These are phyloP conservation scores for Coptodon rendalli DNA, from an alignment of 2,113 vertebrate species.

Conservation along the genomic window DNA sequence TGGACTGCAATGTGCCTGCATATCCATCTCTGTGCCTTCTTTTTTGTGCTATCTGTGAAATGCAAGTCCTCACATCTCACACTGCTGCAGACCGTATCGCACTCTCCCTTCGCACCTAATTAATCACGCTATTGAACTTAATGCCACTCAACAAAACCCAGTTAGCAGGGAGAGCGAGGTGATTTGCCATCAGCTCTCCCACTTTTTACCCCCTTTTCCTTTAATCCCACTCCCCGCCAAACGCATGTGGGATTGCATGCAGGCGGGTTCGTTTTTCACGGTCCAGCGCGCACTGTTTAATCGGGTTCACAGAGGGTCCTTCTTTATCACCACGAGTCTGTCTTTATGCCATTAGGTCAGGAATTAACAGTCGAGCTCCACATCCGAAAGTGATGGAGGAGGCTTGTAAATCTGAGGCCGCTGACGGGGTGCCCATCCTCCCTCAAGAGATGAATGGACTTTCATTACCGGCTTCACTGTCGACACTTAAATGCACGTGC, in stretches of 20 bases:
- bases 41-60: conserved; percentile 7
- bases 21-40: background rate
- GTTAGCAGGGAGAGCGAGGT: background rate
- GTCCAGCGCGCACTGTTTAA: background rate
- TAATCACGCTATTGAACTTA: conserved; percentile 53
- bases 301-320: background rate
- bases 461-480: background rate
- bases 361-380: background rate
- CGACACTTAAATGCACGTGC: background rate
- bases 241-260: background rate
- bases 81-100: conserved; percentile 30
- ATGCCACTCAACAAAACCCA: conserved; percentile 20
- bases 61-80: conserved; percentile 32
- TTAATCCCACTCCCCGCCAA: background rate
- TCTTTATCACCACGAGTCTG: conserved; percentile 7
- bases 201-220: background rate
- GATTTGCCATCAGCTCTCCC: background rate
- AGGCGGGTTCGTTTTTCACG: background rate
- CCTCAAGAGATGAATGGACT: conserved; percentile 13
- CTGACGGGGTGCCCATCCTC: background rate
- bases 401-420: conserved; percentile 27
- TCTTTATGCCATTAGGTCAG: conserved; percentile 4
- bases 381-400: background rate
- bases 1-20: background rate
- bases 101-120: conserved; percentile 51